phyloP scores from a whole-genome alignment of 2,888 invertebrate genomes.

The Capitulum mitella region DNA sequence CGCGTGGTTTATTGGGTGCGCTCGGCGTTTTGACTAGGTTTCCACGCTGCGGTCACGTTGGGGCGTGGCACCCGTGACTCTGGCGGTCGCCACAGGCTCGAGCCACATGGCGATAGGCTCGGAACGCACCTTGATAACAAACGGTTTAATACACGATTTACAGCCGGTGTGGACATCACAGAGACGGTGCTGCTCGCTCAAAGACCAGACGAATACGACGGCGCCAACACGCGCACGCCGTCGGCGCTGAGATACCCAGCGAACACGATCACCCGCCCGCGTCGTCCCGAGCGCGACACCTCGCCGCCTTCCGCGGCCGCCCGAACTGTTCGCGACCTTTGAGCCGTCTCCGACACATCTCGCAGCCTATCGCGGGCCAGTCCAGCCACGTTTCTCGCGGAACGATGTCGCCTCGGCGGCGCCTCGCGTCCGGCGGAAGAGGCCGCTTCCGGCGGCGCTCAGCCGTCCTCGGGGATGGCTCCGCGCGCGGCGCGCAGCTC shows the following conservation, averaged over 20 bases:
- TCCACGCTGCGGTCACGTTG: neutral
- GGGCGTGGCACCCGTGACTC: no score
- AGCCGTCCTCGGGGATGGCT: neutral
- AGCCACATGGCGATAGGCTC: neutral
- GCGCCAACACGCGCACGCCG: neutral
- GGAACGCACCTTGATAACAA: neutral
- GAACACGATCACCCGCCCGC: no score
- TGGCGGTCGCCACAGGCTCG: no score
- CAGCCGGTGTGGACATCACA: no score
- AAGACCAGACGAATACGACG: no score
- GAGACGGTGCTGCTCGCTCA: no score
- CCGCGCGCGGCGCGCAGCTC: neutral
- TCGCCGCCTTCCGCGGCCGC: no score
- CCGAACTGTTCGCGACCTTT: no score
- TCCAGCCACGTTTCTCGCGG: neutral
- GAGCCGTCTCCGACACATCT: no score
- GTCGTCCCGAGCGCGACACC: no score
- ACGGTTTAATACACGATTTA: neutral
- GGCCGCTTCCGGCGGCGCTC: neutral
- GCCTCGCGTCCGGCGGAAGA: neutral
- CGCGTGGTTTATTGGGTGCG: neutral
- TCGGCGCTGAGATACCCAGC: neutral
- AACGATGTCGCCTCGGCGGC: neutral
- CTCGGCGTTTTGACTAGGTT: neutral
- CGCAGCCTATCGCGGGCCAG: neutral